Conservation (phyloP, 2,888 invertebrate genomes). For the Tiliacea aurago region DNA sequence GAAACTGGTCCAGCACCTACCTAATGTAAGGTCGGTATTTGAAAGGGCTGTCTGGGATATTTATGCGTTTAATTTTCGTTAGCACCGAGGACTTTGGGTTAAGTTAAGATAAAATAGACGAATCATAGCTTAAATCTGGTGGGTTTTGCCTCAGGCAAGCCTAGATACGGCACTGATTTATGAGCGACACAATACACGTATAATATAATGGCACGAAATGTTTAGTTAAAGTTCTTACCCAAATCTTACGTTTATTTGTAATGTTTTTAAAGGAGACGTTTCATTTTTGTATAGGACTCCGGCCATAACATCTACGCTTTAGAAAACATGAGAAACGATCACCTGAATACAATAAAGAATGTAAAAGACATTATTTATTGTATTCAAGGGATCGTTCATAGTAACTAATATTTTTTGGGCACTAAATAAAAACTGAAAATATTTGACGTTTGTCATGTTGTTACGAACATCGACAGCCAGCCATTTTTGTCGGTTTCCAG, state of each 20-base stretch:
- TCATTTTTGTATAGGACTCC: too few species aligned
- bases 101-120: constrained; percentile 55
- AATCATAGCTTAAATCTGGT: constrained; percentile 48
- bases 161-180: constrained; percentile 38
- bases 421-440: too few species aligned
- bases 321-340: too few species aligned
- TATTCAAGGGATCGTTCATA: too few species aligned
- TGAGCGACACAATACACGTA: constrained; percentile 2
- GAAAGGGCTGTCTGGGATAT: constrained; percentile 83
- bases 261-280: not conserved
- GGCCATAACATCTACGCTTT: too few species aligned
- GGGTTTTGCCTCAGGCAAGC: constrained; percentile 24
- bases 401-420: too few species aligned
- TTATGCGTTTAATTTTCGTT: constrained; percentile 76
- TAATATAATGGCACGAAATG: not conserved
- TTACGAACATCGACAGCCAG: too few species aligned
- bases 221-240: not conserved
- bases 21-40: constrained; percentile 85
- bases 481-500: too few species aligned
- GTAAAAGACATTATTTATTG: too few species aligned
- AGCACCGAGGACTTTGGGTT: constrained; percentile 49
- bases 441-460: too few species aligned
- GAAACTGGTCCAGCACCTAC: constrained; percentile 75
- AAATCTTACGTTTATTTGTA: not conserved
- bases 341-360: too few species aligned